Base-by-base conservation (phyloP, 2,888 invertebrate species). In the Oxycera nigricornis region DNA sequence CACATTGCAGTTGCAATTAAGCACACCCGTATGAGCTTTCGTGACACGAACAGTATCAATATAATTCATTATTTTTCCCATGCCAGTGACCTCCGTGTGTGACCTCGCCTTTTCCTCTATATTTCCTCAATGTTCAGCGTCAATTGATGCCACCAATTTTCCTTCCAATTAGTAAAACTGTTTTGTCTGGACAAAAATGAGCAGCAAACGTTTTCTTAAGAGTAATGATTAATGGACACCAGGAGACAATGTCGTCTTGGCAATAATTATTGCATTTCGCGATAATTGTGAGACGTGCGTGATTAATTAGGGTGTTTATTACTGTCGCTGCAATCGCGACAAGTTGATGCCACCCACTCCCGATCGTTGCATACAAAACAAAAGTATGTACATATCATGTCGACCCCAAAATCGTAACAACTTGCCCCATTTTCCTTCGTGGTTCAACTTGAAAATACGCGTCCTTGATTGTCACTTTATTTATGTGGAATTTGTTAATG, bases 291-390 rank as follows among this genome's bases (percentile, higher is more conserved):
- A 65, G 65, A 41, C 65, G 26, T 41, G 20, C 24, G 24, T 65
- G 65, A 65, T 65, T 65, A 65, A 65, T 65, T 65, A 41, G 65
- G 41, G 65, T 65, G 65, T 39, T 65, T 41, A 39, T 65, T 35
- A 65, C 30, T 41, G 65, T 41, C 65, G 41, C 41, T 65, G 65
- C 39, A 17, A 2, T 35, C 3, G 41, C n/a, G 65, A 41, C 65
- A 65, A 22, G 41, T 65, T 65, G 24, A 41, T 41, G 24, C 39
- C 65, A 24, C 65, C 65, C 55, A 55, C 55, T 14, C 46, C 3
- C 46, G 11, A 46, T 46, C 14, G 3, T 14, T 46, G 4, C 17
- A n/a, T 11, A 14, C 14, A n/a, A 17, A 7, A 46, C 17, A 17
- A 30, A 31, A 14, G 1, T 31, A 7, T 14, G 7, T 31, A 26